Percentiles rank a stretch among this genome's conserved stretches.
Conservation (phyloP, 2,113 vertebrate genomes). For the Mystacornis crossleyi region DNA sequence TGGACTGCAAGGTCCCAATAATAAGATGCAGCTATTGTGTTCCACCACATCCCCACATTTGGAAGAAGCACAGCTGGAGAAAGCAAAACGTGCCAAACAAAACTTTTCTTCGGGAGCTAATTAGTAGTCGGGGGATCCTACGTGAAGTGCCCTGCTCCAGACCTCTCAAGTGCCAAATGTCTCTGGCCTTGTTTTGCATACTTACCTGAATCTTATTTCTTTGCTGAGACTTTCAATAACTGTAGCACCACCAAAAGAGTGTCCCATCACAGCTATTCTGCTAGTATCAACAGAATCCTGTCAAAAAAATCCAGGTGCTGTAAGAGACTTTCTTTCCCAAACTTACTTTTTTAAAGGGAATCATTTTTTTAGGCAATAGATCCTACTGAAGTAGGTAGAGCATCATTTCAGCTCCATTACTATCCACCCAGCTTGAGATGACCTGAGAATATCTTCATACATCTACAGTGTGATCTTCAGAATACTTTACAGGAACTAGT, state of each 20-base stretch:
- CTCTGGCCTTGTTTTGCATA: slow-evolving; percentile 4
- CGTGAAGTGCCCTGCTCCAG: not conserved
- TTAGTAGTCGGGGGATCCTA: not conserved
- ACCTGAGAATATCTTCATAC: not conserved
- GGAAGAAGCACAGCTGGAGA: not conserved
- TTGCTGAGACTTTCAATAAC: slow-evolving; percentile 87
- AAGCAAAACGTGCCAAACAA: not conserved
- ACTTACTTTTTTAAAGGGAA: not conserved
- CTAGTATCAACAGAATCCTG: slow-evolving; percentile 88
- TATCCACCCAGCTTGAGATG: not conserved
- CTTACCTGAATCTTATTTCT: slow-evolving; percentile 91
- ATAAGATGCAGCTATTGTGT: not conserved
- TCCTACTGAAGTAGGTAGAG: not conserved
- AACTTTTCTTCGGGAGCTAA: not conserved
- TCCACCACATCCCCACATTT: not conserved
- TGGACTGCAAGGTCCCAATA: not conserved
- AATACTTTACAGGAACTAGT: not conserved
- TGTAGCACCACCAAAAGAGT: slow-evolving; percentile 95
- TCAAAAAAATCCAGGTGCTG: slow-evolving; percentile 46
- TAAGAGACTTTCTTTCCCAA: slow-evolving; percentile 7
- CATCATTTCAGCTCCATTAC: not conserved
- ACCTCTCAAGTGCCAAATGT: not conserved
- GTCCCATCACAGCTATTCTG: slow-evolving; percentile 86
- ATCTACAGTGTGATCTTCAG: not conserved
- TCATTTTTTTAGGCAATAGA: not conserved